Evolutionary conservation across 2,797 vertebrate genomes (phyloP).

Genomic region (Buceros bicornis): DNA sequence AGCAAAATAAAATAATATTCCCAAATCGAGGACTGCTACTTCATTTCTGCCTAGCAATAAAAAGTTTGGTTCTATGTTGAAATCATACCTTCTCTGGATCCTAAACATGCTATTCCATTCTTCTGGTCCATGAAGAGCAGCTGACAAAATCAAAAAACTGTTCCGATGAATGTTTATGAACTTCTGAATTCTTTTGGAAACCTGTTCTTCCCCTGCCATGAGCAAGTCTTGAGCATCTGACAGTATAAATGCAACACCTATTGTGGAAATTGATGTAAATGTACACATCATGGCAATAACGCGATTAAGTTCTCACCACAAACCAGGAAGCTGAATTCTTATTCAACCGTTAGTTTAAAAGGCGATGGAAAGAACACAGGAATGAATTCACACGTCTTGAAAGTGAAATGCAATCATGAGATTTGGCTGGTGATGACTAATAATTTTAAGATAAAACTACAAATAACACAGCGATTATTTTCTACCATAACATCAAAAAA

Average conservation of each 20-base stretch:
- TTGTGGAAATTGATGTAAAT: not conserved
- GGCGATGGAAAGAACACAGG: not conserved
- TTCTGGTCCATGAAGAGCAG: conserved; percentile 84
- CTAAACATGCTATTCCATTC: conserved; percentile 84
- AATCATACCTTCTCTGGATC: conserved; percentile 89
- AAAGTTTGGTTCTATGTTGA: not conserved
- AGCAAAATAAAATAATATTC: conserved; percentile 50
- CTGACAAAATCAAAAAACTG: conserved; percentile 88
- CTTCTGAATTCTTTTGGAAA: conserved; percentile 82
- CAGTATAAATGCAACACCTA: conserved; percentile 92
- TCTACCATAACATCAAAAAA: not conserved
- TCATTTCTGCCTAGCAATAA: not conserved
- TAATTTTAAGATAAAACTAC: not conserved
- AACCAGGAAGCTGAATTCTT: not conserved
- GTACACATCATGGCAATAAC: not conserved
- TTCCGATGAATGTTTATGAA: conserved; percentile 91
- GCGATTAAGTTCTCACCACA: not conserved
- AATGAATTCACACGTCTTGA: not conserved
- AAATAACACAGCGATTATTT: not conserved
- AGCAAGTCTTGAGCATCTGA: conserved; percentile 82
- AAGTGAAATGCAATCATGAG: not conserved
- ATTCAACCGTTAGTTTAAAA: not conserved
- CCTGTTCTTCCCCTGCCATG: conserved; percentile 71
- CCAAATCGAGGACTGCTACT: not conserved
- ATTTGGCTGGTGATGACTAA: not conserved